These are phyloP conservation scores for Autographa gamma DNA, from an alignment of 2,888 invertebrate species.

Conservation along the genomic window DNA sequence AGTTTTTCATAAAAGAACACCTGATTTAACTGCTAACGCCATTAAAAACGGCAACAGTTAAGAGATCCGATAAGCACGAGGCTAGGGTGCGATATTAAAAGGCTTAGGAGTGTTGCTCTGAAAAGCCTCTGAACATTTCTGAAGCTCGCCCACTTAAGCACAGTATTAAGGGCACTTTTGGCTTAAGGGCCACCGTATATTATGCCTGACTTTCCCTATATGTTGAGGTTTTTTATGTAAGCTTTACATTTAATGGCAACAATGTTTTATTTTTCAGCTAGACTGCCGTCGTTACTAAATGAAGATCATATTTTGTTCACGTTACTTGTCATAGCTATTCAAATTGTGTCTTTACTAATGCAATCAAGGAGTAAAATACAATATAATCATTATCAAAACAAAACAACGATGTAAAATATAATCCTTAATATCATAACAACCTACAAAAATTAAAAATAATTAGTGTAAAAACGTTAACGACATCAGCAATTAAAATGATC, in stretches of 20 bases:
- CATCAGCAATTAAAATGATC: background rate
- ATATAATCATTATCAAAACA: no score
- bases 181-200: slow-evolving; percentile 83
- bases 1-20: slow-evolving; percentile 46
- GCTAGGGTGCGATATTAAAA: slow-evolving; percentile 86
- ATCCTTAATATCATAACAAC: no score
- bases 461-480: background rate
- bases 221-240: slow-evolving; percentile 41
- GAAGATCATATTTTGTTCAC: no score
- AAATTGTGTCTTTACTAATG: no score
- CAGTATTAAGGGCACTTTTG: slow-evolving; percentile 88
- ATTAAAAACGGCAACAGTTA: slow-evolving; percentile 79
- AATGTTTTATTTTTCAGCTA: background rate
- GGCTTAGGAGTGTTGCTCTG: slow-evolving; percentile 87
- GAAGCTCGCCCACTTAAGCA: slow-evolving; percentile 86
- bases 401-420: no score
- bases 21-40: slow-evolving; percentile 68
- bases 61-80: slow-evolving; percentile 74
- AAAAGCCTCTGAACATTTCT: slow-evolving; percentile 86
- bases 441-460: background rate
- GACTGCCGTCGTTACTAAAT: background rate
- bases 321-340: no score
- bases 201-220: slow-evolving; percentile 77
- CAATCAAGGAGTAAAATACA: no score
- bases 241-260: slow-evolving; percentile 17